These are phyloP conservation scores for Monopterus albus DNA, from an alignment of 2,113 vertebrate genomes.

Conservation along the genomic window DNA sequence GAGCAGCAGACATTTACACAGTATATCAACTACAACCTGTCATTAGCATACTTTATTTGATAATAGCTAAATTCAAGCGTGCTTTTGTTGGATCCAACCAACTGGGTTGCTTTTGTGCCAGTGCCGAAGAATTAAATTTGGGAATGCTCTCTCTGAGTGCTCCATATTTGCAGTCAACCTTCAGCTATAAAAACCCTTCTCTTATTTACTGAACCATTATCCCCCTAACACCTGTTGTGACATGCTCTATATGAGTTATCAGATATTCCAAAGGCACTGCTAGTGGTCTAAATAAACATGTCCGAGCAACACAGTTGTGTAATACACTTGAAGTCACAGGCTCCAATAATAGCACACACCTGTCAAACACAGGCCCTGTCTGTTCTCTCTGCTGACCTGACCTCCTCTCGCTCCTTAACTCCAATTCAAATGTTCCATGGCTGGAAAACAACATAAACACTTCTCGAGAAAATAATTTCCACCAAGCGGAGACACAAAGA, in stretches of 20 bases:
- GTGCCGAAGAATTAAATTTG: conserved; percentile 29
- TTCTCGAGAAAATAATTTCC: conserved; percentile 52
- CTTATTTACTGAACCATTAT: conserved; percentile 64
- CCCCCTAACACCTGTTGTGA: conserved; percentile 71
- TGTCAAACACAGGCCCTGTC: conserved; percentile 78
- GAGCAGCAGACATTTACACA: conserved; percentile 90
- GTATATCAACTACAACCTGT: conserved; percentile 86
- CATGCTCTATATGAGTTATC: conserved; percentile 75
- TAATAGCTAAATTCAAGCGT: conserved; percentile 64
- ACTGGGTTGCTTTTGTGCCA: conserved; percentile 49
- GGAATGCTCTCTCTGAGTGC: conserved; percentile 31
- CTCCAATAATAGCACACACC: conserved; percentile 79
- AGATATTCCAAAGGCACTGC: conserved; percentile 64
- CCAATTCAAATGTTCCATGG: conserved; percentile 63
- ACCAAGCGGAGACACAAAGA: conserved; percentile 42
- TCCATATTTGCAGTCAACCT: conserved; percentile 60
- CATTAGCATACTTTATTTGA: conserved; percentile 87
- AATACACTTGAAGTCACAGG: conserved; percentile 71
- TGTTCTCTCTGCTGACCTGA: conserved; percentile 67
- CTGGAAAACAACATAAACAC: conserved; percentile 57
- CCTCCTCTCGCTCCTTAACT: conserved; percentile 61
- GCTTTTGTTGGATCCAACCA: conserved; percentile 54
- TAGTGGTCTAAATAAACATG: conserved; percentile 70
- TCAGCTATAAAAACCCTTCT: conserved; percentile 64
- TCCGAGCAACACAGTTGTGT: conserved; percentile 71